Conservation (phyloP, 2,888 invertebrate genomes). For the Nesidiocoris tenuis region DNA sequence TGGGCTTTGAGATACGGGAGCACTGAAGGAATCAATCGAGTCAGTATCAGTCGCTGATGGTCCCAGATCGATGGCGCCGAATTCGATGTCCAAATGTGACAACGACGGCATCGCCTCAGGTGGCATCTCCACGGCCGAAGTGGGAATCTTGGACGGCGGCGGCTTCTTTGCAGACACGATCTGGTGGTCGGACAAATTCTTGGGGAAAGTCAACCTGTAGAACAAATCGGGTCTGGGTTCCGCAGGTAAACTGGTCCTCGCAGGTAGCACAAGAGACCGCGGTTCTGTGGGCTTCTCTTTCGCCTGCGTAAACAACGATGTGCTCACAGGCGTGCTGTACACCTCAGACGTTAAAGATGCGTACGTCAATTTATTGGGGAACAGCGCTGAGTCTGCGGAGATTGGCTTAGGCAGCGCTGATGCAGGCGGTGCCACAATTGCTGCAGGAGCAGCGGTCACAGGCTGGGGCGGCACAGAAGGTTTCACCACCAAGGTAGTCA, state of each 20-base stretch:
- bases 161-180: background rate
- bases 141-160: constrained; percentile 28
- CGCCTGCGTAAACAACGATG: background rate
- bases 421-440: background rate
- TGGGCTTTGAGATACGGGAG: background rate
- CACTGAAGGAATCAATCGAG: constrained; percentile 14
- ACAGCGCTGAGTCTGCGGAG: no score
- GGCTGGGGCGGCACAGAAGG: background rate
- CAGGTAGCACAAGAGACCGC: background rate
- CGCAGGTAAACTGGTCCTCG: background rate
- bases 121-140: constrained; percentile 41
- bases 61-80: constrained; percentile 41
- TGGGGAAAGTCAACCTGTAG: background rate
- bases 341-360: background rate
- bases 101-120: constrained; percentile 16
- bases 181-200: background rate
- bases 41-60: constrained; percentile 6
- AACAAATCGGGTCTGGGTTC: background rate
- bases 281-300: background rate
- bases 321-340: background rate
- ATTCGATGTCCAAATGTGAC: constrained; percentile 35
- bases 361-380: background rate
- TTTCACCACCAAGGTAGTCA: background rate
- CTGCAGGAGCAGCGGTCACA: background rate
- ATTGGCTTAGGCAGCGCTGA: background rate